Evolutionary conservation across 2,797 vertebrate genomes (phyloP), one percentile per base, ranked within the genome.

Genomic region (Ptychobarbus kaznakovi): DNA sequence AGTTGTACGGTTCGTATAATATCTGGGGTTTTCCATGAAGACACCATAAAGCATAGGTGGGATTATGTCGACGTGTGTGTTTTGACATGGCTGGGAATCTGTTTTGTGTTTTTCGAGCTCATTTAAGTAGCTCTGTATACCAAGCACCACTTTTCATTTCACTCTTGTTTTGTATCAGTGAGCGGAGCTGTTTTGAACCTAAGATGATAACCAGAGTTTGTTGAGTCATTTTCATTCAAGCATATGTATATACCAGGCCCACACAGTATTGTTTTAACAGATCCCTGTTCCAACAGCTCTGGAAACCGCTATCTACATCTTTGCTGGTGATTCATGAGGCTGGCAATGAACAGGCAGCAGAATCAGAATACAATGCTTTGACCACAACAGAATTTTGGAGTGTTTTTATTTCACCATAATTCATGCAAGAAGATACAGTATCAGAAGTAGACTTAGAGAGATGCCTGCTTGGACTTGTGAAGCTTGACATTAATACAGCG

Each of bases 381-480:
- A 75, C 81, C 73, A 75, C 20, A 51, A 81, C 72, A 81, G 88
- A 89, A 88, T 63, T 66, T 38, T 88, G 81, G 69, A 22, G 35
- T n/a, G 38, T 40, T 58, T 69, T 56, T 69, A 22, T 16, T 66
- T 81, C 16, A 56, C 51, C 28, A 76, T 58, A 53, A 44, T 35
- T 66, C 56, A 63, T 79, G 68, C 84, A 81, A 86, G 40, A 40
- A 40, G 66, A 77, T 44, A 73, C 12, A 15, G 1, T 58, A 20
- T 69, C 42, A 28, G 85, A 38, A 87, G 82, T 65, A 77, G 38
- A 63, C n/a, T 51, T 70, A 69, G 32, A 82, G 89, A 28, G 49
- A 72, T 80, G 87, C 88, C 68, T 90, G 85, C 86, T 87, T 82
- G 81, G 88, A n/a, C 82, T 87, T 90, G 80, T 87, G 28, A 66